These are phyloP conservation scores for Rhopilema esculentum DNA, from an alignment of 30 jellyfish, hydroid and myxozoan species.

Conservation along the genomic window DNA sequence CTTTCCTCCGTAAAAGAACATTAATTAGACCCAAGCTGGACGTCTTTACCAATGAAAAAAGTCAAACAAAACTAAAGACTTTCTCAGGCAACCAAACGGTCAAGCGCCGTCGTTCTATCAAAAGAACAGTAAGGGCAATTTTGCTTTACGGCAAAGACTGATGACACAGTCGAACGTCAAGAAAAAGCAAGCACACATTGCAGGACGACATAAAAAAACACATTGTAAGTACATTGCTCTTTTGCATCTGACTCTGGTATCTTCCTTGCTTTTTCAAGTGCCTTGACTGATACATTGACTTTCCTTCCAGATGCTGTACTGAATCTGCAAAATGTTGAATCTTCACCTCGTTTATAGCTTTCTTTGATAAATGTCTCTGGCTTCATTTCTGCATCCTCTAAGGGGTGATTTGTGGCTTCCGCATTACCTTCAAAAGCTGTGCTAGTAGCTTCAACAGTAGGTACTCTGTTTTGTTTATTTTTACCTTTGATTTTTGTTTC, in stretches of 20 bases:
- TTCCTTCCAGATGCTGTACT: conserved; percentile 74
- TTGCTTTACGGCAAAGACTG: neutral
- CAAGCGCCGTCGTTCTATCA: conserved; percentile 14
- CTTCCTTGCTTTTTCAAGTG: conserved; percentile 39
- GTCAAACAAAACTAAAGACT: conserved; percentile 1
- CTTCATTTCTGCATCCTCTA: too few species aligned
- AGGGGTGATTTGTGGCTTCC: too few species aligned
- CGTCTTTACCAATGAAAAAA: conserved; percentile 37
- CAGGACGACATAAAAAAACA: too few species aligned
- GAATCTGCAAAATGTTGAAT: conserved; percentile 73
- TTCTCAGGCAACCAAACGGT: conserved; percentile 13
- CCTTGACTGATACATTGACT: conserved; percentile 54
- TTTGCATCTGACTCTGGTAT: neutral
- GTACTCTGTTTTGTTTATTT: neutral
- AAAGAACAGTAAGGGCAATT: conserved; percentile 24
- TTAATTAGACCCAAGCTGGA: conserved; percentile 22
- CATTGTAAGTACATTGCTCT: too few species aligned
- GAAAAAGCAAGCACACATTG: too few species aligned
- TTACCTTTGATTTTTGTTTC: neutral
- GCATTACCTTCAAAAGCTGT: too few species aligned
- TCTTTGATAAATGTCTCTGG: too few species aligned
- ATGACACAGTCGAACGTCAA: too few species aligned
- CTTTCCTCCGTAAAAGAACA: neutral
- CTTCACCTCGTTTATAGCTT: conserved; percentile 48
- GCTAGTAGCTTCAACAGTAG: neutral